A percentile compares a stretch with the other conserved stretches of the same genome.
These are phyloP conservation scores for Tautogolabrus adspersus DNA, from an alignment of 2,113 vertebrate genomes.

Conservation along the genomic window DNA sequence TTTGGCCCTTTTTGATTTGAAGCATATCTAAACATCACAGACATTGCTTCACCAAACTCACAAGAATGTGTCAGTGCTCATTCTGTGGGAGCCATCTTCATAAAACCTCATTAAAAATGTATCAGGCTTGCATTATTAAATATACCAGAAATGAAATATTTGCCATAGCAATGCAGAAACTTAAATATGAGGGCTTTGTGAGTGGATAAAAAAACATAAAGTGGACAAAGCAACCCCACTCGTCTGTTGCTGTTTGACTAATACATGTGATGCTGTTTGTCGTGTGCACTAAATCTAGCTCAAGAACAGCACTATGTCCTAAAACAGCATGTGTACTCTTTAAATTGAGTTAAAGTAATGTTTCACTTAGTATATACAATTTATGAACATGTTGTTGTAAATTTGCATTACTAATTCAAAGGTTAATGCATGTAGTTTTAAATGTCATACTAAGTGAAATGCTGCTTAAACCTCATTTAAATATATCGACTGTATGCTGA, in stretches of 20 bases:
- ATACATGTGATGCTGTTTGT: conserved; percentile 41
- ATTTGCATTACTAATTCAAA: conserved; percentile 19
- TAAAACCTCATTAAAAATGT: conserved; percentile 69
- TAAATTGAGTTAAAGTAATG: conserved; percentile 57
- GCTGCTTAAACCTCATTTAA: conserved; percentile 59
- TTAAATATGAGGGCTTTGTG: conserved; percentile 50
- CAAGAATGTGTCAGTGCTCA: conserved; percentile 37
- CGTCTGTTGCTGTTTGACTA: conserved; percentile 18
- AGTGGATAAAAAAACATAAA: conserved; percentile 9
- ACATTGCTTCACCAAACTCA: conserved; percentile 38
- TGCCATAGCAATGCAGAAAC: conserved; percentile 50
- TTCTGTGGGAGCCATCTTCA: conserved; percentile 50
- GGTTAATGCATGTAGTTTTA: conserved; percentile 42
- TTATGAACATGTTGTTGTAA: conserved; percentile 32
- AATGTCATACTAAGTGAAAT: conserved; percentile 55
- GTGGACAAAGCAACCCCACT: conserved; percentile 35
- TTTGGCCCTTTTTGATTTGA: conserved; percentile 59
- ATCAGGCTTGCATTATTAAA: conserved; percentile 71
- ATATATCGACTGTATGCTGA: neutral
- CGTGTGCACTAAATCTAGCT: conserved; percentile 38
- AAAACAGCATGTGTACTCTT: conserved; percentile 17
- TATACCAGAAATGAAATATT: conserved; percentile 66
- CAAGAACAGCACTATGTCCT: neutral
- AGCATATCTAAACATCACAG: conserved; percentile 36
- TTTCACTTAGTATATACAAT: conserved; percentile 54